A percentile compares a stretch with the other conserved stretches of the same genome.
Conservation (phyloP, 2,797 vertebrate genomes). For the Danio tinwini region DNA sequence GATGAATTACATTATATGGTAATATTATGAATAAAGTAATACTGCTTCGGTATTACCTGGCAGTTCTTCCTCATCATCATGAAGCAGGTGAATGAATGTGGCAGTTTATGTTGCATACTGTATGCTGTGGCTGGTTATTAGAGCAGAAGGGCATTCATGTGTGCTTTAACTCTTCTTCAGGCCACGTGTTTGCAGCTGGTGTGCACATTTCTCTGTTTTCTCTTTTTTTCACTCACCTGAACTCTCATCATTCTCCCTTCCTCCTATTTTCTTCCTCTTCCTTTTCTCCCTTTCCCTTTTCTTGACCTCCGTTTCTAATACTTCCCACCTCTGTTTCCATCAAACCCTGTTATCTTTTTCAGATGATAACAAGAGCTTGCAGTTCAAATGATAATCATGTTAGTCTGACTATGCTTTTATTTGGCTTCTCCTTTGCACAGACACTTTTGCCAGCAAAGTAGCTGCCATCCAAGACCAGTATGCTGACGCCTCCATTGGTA, state of each 20-base stretch:
- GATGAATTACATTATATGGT: not conserved
- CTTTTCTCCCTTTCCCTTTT: not conserved
- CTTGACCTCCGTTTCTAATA: not conserved
- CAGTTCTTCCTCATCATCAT: not conserved
- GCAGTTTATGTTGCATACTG: not conserved
- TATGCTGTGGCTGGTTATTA: not conserved
- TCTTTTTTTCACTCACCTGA: not conserved
- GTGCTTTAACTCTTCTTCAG: not conserved
- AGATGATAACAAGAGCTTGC: not conserved
- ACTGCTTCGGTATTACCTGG: not conserved
- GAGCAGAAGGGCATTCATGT: not conserved
- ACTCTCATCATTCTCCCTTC: slow-evolving; percentile 12
- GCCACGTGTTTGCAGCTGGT: not conserved
- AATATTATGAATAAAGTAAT: not conserved
- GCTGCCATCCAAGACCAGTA: slow-evolving; percentile 89
- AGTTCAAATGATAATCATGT: not conserved
- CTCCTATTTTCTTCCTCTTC: slow-evolving; percentile 19
- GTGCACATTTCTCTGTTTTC: not conserved
- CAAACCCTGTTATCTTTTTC: not conserved
- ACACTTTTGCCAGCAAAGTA: slow-evolving; percentile 88
- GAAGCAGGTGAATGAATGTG: not conserved
- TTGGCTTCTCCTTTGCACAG: slow-evolving; percentile 63
- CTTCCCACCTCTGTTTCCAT: not conserved
- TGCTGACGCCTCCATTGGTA: slow-evolving; percentile 88
- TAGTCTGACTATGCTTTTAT: not conserved